Percentiles rank a stretch among this genome's conserved stretches.
Evolutionary conservation across 2,797 vertebrate genomes (phyloP).

Genomic region (Tragopan temminckii): DNA sequence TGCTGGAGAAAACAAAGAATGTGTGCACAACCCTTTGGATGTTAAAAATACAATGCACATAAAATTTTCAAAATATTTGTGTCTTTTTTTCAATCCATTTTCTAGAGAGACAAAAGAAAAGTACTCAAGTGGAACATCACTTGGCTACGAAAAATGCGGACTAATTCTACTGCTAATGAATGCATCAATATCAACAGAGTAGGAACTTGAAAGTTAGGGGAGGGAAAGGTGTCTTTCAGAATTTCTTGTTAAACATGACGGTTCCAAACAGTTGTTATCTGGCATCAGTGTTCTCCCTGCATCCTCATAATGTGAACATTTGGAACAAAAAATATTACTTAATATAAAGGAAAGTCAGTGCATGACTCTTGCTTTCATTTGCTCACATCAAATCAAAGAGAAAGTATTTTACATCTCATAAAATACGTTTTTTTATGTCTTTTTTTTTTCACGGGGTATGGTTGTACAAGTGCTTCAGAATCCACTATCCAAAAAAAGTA

Average conservation of each 20-base stretch:
- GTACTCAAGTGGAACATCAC: background rate
- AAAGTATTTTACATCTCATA: background rate
- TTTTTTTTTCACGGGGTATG: background rate
- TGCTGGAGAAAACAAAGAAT: background rate
- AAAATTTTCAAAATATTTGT: background rate
- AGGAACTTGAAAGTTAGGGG: background rate
- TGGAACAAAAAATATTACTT: background rate
- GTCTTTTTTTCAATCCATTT: background rate
- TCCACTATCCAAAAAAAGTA: background rate
- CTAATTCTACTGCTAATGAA: background rate
- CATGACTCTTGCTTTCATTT: background rate
- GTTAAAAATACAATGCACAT: background rate
- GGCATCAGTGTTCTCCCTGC: rapidly evolving
- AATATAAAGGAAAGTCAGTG: background rate
- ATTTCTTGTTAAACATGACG: background rate
- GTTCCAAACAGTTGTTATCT: background rate
- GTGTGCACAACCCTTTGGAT: background rate
- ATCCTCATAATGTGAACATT: background rate
- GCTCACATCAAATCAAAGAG: background rate
- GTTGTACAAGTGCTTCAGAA: background rate
- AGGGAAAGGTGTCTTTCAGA: background rate
- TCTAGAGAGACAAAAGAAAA: background rate
- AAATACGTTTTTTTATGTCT: background rate
- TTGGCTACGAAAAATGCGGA: background rate
- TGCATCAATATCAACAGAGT: background rate